phyloP scores from a whole-genome alignment of 2,888 invertebrate species.

The Drosophila sordidapex region DNA sequence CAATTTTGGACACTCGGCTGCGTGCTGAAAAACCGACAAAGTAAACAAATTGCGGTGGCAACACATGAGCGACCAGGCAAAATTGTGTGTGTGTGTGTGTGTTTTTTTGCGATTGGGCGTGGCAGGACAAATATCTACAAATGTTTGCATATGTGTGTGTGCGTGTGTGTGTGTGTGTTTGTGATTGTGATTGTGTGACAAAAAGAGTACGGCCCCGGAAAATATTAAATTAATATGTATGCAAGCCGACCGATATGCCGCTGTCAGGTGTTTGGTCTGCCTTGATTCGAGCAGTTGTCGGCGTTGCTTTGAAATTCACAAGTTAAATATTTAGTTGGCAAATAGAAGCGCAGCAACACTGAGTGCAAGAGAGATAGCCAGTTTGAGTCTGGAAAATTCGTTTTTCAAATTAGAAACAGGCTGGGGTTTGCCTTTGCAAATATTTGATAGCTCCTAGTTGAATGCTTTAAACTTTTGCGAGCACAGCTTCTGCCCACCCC shows the following conservation, averaged over 20 bases:
- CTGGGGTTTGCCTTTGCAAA: slow-evolving; percentile 35
- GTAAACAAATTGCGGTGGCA: slow-evolving; percentile 75
- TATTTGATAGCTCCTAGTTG: slow-evolving; percentile 40
- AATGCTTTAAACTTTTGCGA: slow-evolving; percentile 37
- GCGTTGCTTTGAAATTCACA: slow-evolving; percentile 68
- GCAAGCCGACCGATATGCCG: slow-evolving; percentile 45
- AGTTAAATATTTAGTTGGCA: slow-evolving; percentile 66
- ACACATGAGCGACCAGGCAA: slow-evolving; percentile 61
- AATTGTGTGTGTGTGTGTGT: slow-evolving; percentile 9
- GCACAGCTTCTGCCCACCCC: not conserved
- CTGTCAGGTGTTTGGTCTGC: slow-evolving; percentile 39
- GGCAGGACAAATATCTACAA: slow-evolving; percentile 39
- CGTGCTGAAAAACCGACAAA: slow-evolving; percentile 71
- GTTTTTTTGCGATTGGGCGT: slow-evolving; percentile 21
- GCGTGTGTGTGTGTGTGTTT: not conserved
- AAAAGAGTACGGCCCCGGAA: slow-evolving; percentile 25
- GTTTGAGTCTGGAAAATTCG: slow-evolving; percentile 4
- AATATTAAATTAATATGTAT: slow-evolving; percentile 62
- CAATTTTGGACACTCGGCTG: slow-evolving; percentile 72
- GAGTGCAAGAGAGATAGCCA: not conserved
- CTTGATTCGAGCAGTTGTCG: slow-evolving; percentile 50
- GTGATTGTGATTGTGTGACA: not conserved
- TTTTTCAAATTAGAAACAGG: slow-evolving; percentile 37
- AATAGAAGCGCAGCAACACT: slow-evolving; percentile 35
- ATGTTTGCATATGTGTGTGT: not conserved